phyloP scores from a whole-genome alignment of 2,888 invertebrate species.

The Epiblema foenella region DNA sequence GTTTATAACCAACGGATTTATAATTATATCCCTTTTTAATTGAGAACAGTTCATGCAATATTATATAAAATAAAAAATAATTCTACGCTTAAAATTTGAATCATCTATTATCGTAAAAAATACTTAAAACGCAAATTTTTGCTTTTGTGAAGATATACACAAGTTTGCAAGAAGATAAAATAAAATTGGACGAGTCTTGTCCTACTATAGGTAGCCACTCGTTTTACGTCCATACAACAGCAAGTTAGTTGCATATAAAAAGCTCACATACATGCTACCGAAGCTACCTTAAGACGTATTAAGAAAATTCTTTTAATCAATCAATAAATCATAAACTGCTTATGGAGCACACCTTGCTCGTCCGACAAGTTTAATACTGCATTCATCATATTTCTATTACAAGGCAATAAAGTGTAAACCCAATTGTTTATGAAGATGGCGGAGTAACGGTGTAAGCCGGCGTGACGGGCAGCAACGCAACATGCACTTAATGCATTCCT shows the following conservation, averaged over 20 bases:
- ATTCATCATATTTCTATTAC: slow-evolving; percentile 50
- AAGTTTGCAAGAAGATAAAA: slow-evolving; percentile 2
- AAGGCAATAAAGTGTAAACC: slow-evolving; percentile 52
- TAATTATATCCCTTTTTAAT: not conserved
- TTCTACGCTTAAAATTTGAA: not conserved
- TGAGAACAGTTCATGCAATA: not conserved
- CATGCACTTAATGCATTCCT: slow-evolving; percentile 70
- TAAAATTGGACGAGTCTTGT: not conserved
- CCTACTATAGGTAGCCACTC: not conserved
- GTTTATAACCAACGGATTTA: not conserved
- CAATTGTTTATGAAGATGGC: slow-evolving; percentile 48
- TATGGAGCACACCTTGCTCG: slow-evolving; percentile 47
- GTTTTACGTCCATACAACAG: slow-evolving; percentile 4
- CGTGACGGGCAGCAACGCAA: slow-evolving; percentile 63
- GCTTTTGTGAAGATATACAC: too few relatives aligned
- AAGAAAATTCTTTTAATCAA: slow-evolving; percentile 50
- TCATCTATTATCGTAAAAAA: too few relatives aligned
- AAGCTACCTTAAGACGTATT: slow-evolving; percentile 33
- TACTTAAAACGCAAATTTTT: too few relatives aligned
- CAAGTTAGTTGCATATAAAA: slow-evolving; percentile 21
- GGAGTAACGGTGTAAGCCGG: slow-evolving; percentile 66
- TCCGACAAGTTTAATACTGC: slow-evolving; percentile 46
- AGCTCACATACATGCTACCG: slow-evolving; percentile 23
- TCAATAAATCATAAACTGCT: slow-evolving; percentile 56
- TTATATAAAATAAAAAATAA: not conserved